A percentile compares a stretch with the other conserved stretches of the same genome.
These are phyloP conservation scores for Gastracanthus pulcherrimus DNA, from an alignment of 2,888 invertebrate genomes.

Conservation along the genomic window DNA sequence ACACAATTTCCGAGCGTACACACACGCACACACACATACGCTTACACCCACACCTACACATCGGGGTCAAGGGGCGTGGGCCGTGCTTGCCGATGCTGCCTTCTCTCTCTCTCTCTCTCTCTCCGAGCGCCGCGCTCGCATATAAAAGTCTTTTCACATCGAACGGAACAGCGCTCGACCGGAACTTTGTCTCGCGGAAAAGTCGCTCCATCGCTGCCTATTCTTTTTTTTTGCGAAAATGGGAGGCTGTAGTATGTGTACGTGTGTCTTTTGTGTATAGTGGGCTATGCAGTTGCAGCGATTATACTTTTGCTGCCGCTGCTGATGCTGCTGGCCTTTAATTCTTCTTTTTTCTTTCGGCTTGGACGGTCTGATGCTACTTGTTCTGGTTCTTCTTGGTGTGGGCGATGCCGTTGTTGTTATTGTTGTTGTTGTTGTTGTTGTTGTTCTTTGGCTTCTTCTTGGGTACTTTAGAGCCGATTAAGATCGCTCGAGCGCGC, in stretches of 20 bases:
- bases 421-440: no score
- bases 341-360: no score
- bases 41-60: constrained; percentile 27
- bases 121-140: background rate
- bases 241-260: background rate
- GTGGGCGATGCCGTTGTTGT: no score
- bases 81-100: constrained; percentile 53
- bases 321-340: background rate
- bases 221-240: background rate
- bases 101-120: background rate
- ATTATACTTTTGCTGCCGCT: background rate
- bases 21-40: background rate
- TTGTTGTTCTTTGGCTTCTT: background rate
- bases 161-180: constrained; percentile 36
- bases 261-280: background rate
- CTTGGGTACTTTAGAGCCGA: background rate
- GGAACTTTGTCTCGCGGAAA: constrained; percentile 32
- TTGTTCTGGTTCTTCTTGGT: no score
- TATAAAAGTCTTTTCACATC: constrained; percentile 37
- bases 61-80: constrained; percentile 71
- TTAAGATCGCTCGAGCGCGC: background rate
- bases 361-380: no score
- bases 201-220: background rate
- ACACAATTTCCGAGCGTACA: background rate
- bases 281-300: no score